phyloP scores from a whole-genome alignment of 2,888 invertebrate species.

The Cyrtodaria siliqua region DNA sequence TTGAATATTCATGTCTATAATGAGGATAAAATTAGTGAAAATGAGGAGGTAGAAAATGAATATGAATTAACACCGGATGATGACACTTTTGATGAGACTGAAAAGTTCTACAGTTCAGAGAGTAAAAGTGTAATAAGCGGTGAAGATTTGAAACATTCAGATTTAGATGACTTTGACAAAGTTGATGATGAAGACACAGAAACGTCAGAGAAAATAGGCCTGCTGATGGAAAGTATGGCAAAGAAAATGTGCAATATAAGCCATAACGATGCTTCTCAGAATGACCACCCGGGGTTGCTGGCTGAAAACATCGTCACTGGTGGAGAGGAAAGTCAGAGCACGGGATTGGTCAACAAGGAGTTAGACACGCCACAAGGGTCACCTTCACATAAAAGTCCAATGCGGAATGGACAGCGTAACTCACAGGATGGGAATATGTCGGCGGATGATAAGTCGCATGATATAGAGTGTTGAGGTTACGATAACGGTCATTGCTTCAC shows the following conservation, averaged over 20 bases:
- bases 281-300: too few relatives aligned
- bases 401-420: too few relatives aligned
- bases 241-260: constrained; percentile 63
- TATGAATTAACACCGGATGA: constrained; percentile 14
- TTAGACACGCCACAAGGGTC: too few relatives aligned
- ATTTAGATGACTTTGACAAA: constrained; percentile 9
- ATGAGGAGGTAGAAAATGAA: constrained; percentile 16
- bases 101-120: constrained; percentile 22
- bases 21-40: constrained; percentile 30
- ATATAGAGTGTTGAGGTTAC: too few relatives aligned
- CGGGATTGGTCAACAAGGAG: too few relatives aligned
- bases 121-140: neutral
- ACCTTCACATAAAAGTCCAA: too few relatives aligned
- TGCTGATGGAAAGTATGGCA: constrained; percentile 67
- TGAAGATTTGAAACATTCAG: neutral
- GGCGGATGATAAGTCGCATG: too few relatives aligned
- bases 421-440: too few relatives aligned
- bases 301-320: too few relatives aligned
- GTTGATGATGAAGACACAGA: constrained; percentile 43
- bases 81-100: constrained; percentile 37
- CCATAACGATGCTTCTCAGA: constrained; percentile 1
- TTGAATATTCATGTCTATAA: constrained; percentile 20
- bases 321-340: too few relatives aligned
- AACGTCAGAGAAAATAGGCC: constrained; percentile 54
- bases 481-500: too few relatives aligned